These are phyloP conservation scores for Netelia melanura DNA, from an alignment of 2,888 invertebrate genomes.

Conservation along the genomic window DNA sequence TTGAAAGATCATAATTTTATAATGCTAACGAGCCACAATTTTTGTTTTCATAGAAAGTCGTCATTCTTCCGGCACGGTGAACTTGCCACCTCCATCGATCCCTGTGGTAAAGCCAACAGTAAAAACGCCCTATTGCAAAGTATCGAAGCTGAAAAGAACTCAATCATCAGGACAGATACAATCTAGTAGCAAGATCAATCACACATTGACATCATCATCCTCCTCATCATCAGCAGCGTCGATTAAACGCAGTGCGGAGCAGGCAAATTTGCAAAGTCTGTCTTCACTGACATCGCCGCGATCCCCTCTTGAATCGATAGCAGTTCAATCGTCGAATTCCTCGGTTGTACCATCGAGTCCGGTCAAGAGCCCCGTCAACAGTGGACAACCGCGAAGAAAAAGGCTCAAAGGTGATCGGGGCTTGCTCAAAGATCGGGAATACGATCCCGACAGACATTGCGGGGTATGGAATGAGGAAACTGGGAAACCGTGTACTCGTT, in stretches of 20 bases:
- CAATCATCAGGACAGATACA: conserved; percentile 74
- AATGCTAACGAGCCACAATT: background rate
- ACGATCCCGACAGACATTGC: conserved; percentile 94
- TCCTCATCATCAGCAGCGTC: conserved; percentile 67
- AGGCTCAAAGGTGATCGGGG: conserved; percentile 82
- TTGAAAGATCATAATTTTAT: background rate
- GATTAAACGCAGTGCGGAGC: conserved; percentile 78
- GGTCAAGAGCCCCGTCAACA: conserved; percentile 80
- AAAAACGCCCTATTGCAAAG: conserved; percentile 83
- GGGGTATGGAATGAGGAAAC: conserved; percentile 90
- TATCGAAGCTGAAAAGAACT: conserved; percentile 82
- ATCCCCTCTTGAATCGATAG: conserved; percentile 80
- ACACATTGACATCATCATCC: conserved; percentile 57
- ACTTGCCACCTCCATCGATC: conserved; percentile 81
- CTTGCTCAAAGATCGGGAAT: conserved; percentile 87
- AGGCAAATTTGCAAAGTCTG: conserved; percentile 74
- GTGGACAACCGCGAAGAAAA: conserved; percentile 80
- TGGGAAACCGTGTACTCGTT: conserved; percentile 91
- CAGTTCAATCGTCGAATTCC: conserved; percentile 74
- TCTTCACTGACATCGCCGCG: conserved; percentile 79
- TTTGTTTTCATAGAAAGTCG: conserved; percentile 79
- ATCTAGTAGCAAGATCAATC: conserved; percentile 63
- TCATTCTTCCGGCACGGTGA: conserved; percentile 81
- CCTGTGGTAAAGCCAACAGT: conserved; percentile 78
- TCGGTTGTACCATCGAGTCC: conserved; percentile 75